A percentile compares a stretch with the other conserved stretches of the same genome.
Evolutionary conservation across 2,888 invertebrate species (phyloP).

Genomic region (Cenopis cana): DNA sequence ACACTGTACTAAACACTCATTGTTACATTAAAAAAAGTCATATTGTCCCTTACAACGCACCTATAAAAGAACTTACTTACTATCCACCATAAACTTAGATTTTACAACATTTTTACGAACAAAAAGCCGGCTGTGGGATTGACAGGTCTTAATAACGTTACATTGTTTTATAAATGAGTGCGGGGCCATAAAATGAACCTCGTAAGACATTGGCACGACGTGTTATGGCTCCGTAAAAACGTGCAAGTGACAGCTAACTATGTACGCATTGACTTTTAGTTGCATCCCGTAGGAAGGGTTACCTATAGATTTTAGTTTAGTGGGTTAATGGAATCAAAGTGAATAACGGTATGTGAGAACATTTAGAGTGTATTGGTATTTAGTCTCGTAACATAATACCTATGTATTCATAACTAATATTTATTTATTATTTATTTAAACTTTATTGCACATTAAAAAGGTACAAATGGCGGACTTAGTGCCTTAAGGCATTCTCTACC

Average conservation of each 20-base stretch:
- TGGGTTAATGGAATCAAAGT: slow-evolving; percentile 16
- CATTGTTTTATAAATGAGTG: slow-evolving; percentile 54
- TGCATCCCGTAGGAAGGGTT: slow-evolving; percentile 54
- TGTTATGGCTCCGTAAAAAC: slow-evolving; percentile 72
- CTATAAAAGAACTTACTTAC: not conserved
- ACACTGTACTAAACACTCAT: too few species aligned
- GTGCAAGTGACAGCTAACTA: slow-evolving; percentile 67
- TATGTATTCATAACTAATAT: too few species aligned
- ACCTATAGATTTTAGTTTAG: slow-evolving; percentile 46
- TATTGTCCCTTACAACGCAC: too few species aligned
- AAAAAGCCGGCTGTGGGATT: slow-evolving; percentile 15
- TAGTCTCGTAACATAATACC: too few species aligned
- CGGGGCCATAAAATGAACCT: slow-evolving; percentile 57
- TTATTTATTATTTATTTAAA: too few species aligned
- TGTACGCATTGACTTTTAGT: slow-evolving; percentile 70
- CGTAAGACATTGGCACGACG: slow-evolving; percentile 54
- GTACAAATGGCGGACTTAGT: too few species aligned
- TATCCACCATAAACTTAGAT: not conserved
- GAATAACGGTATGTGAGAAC: not conserved
- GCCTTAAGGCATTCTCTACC: too few species aligned
- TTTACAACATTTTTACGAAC: slow-evolving; percentile 20
- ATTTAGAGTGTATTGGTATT: too few species aligned
- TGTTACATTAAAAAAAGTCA: too few species aligned
- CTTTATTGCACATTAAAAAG: too few species aligned
- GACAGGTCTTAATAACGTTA: slow-evolving; percentile 41